Evolutionary conservation across 1,140 invertebrate genomes (phyloP).

Genomic region (Antheraea mylitta): DNA sequence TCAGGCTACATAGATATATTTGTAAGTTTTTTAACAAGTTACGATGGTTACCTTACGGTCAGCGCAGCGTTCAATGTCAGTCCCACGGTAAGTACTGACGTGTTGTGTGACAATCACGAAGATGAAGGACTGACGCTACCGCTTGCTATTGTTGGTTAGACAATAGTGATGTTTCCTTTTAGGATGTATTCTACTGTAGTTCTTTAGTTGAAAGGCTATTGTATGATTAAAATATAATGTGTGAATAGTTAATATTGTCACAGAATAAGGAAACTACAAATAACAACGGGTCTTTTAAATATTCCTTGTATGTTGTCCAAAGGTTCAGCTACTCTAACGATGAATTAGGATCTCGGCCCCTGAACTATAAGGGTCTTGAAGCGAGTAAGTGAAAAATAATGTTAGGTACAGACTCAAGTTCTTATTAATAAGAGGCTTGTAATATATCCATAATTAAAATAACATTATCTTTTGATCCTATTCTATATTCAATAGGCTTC

Average conservation of each 20-base stretch:
- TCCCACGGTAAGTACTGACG: constrained; percentile 42
- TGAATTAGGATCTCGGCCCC: no score
- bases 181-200: constrained; percentile 16
- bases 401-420: no score
- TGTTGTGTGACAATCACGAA: constrained; percentile 18
- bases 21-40: background rate
- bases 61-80: constrained; percentile 32
- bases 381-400: no score
- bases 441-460: no score
- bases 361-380: no score
- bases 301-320: no score
- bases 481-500: no score
- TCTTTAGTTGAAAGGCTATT: constrained; percentile 19
- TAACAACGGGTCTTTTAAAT: no score
- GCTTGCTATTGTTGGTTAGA: constrained; percentile 26
- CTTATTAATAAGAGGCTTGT: no score
- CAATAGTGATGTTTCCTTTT: constrained; percentile 31
- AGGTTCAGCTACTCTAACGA: no score
- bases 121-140: constrained; percentile 21
- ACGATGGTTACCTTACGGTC: background rate
- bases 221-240: constrained; percentile 5
- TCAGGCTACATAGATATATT: background rate
- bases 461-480: no score
- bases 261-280: background rate
- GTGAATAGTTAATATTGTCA: background rate